Base-by-base conservation (phyloP, 2,797 vertebrate species). In the Etheostoma perlongum region DNA sequence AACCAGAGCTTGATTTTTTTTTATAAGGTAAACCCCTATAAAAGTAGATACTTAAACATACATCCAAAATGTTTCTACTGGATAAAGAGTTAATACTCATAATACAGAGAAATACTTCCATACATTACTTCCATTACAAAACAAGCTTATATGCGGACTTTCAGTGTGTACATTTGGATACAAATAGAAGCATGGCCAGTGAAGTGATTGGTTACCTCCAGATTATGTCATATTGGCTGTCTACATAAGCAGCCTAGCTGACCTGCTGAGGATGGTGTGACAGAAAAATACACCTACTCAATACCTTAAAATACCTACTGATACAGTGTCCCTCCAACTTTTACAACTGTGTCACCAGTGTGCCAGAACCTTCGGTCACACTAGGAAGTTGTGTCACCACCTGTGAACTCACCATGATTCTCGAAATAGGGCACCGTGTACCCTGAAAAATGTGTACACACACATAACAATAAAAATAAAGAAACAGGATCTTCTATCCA, bases 351-450 rank as follows among this genome's bases (percentile, higher is more conserved):
- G 78, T 70, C 76, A 68, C 6, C n/a, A 23, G 44, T 57, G 49
- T 65, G 53, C 33, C 62, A 71, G 53, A 67, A 40, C 30, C 58
- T 36, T 59, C 61, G 60, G 54, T 81, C 65, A 66, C 65, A 16
- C 16, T 14, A 9, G 42, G 21, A 84, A 65, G 42, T 16, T 44
- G 30, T 33, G 33, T 54, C 76, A 66, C 81, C 79, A 79, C 65
- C 64, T 84, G 78, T 76, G 62, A 70, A 48, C 59, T 81, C 77
- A 75, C 64, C 78, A 71, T 66, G 51, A 62, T 42, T 80, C n/a
- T 18, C 14, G 19, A 85, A 85, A 25, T 81, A 81, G 82, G 67
- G 5, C 75, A 69, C 2, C 4, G 0, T 59, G 46, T 40, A 58
- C 79, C 52, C 57, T 72, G 42, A 16, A 66, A 30, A 76, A 49